Evolutionary conservation across 1,140 invertebrate species (phyloP).

Genomic region (Wiebesia pumilae): DNA sequence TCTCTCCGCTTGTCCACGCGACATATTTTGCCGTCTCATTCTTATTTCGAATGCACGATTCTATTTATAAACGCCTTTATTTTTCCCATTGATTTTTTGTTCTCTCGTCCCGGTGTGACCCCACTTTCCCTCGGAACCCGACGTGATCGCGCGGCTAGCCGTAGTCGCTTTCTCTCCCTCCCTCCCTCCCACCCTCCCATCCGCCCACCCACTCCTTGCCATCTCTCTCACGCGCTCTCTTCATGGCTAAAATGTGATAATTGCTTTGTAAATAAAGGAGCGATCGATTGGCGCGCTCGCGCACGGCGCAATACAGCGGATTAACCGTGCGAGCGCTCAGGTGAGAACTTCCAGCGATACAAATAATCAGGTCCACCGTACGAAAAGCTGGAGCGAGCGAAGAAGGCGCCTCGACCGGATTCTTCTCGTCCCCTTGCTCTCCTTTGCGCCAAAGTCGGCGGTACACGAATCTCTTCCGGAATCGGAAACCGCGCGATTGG

Average conservation of each 20-base stretch:
- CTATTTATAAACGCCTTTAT: conserved; percentile 47
- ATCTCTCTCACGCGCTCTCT: not conserved
- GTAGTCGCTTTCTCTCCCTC: not conserved
- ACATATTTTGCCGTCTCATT: conserved; percentile 8
- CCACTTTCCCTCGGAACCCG: conserved; percentile 26
- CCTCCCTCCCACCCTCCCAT: no score
- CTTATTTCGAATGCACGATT: not conserved
- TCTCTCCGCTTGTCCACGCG: not conserved
- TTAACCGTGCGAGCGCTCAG: not conserved
- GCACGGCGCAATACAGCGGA: not conserved
- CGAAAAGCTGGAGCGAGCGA: no score
- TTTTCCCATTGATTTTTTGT: conserved; percentile 37
- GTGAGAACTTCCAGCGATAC: not conserved
- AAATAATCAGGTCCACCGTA: no score
- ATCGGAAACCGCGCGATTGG: conserved; percentile 3
- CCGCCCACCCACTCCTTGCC: not conserved
- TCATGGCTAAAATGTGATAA: conserved; percentile 25
- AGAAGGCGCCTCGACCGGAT: not conserved
- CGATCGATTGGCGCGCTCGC: conserved; percentile 25
- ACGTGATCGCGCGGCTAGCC: not conserved
- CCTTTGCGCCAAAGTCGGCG: not conserved
- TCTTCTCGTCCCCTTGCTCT: not conserved
- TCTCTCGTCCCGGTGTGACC: not conserved
- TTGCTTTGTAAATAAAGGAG: conserved; percentile 44
- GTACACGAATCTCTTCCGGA: conserved; percentile 28